These are phyloP conservation scores for Theonella swinhoei DNA, from an alignment of 37 sponge, comb jelly and placozoan genomes.

Conservation along the genomic window DNA sequence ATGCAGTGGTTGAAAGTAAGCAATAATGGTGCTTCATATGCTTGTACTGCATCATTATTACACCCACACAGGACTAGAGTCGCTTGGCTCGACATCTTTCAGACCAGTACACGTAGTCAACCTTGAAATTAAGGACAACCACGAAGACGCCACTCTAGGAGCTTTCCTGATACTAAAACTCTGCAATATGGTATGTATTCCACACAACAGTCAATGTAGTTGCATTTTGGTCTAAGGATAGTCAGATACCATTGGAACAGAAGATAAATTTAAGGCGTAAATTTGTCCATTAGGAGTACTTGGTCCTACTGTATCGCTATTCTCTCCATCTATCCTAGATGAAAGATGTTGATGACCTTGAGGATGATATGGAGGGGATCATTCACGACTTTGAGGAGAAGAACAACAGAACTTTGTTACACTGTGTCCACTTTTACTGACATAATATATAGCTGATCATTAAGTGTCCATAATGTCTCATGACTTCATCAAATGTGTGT, in stretches of 20 bases:
- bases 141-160: slow-evolving; percentile 97
- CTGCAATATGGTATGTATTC: slow-evolving; percentile 75
- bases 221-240: too few relatives aligned
- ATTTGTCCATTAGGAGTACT: background rate
- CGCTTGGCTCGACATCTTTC: slow-evolving; percentile 33
- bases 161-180: slow-evolving; percentile 88
- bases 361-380: slow-evolving; percentile 84
- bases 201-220: background rate
- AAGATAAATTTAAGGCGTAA: too few relatives aligned
- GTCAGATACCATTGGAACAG: too few relatives aligned
- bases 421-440: slow-evolving; percentile 87
- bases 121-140: slow-evolving; percentile 96
- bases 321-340: slow-evolving; percentile 68
- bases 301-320: background rate
- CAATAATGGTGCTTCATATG: background rate
- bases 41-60: background rate
- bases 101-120: slow-evolving; percentile 90
- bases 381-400: slow-evolving; percentile 80
- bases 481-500: too few relatives aligned
- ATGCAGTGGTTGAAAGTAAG: slow-evolving; percentile 91
- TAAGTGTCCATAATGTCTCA: too few relatives aligned
- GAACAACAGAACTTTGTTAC: slow-evolving; percentile 72
- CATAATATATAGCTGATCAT: too few relatives aligned
- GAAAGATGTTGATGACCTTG: slow-evolving; percentile 68
- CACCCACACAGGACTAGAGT: slow-evolving; percentile 49